Evolutionary conservation across 2,888 invertebrate species (phyloP).

Genomic region (Cepaea hortensis): DNA sequence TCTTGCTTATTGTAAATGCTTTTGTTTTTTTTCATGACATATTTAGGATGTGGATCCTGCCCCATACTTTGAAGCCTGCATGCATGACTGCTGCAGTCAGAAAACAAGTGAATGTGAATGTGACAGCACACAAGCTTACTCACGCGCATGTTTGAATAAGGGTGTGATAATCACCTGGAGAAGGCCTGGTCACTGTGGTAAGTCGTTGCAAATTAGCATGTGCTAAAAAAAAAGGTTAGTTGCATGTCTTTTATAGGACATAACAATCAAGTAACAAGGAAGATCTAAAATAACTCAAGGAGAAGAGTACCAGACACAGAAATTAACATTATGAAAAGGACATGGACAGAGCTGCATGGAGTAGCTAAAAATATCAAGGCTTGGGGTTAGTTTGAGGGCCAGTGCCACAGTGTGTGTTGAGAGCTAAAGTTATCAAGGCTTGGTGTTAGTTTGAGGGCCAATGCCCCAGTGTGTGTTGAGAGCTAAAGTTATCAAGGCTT

Average conservation of each 20-base stretch:
- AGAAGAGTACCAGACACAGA: too few relatives aligned
- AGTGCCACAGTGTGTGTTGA: too few relatives aligned
- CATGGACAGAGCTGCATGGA: too few relatives aligned
- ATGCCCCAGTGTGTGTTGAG: too few relatives aligned
- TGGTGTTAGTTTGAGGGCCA: too few relatives aligned
- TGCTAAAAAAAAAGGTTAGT: not conserved
- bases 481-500: too few relatives aligned
- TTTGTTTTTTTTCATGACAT: not conserved
- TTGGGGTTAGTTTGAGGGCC: too few relatives aligned
- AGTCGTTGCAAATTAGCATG: constrained; percentile 76
- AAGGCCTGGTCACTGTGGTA: constrained; percentile 87
- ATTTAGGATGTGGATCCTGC: constrained; percentile 82
- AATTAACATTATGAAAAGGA: too few relatives aligned
- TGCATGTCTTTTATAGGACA: not conserved
- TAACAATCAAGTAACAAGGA: too few relatives aligned
- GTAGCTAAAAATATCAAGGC: too few relatives aligned
- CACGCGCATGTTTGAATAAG: constrained; percentile 84
- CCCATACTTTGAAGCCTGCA: constrained; percentile 84
- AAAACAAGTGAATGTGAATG: constrained; percentile 79
- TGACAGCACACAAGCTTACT: constrained; percentile 85
- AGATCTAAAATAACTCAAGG: too few relatives aligned
- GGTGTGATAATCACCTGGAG: constrained; percentile 82
- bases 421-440: too few relatives aligned
- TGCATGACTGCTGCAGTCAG: constrained; percentile 86
- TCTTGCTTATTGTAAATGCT: not conserved